Base-by-base conservation (phyloP, 2,888 invertebrate genomes). In the Diaphora mendica region DNA sequence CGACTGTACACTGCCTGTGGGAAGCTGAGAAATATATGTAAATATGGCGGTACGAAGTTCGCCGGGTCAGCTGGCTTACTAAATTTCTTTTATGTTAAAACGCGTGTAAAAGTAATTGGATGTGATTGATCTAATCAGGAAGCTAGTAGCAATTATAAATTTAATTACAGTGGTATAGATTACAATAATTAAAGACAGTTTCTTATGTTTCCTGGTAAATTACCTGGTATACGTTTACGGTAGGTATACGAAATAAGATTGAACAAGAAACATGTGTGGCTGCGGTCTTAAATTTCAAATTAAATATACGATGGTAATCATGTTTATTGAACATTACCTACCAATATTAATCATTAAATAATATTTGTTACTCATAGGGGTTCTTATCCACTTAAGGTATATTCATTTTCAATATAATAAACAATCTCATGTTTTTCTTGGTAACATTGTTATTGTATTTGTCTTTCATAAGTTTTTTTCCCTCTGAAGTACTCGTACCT, bases 381-480 rank as follows among this genome's bases (percentile, higher is more conserved):
- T 23, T 51, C 23, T 51, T 23, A 23, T 23, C 9, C 23, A 30
- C 26, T 30, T 26, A 15, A 26, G 3, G n/a, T 59, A 0, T 13
- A 59, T 26, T 26, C 15, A 15, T 15, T 59, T 59, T 26, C 55
- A n/a, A n/a, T 55, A 55, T n/a, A 9, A n/a, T n/a, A 55, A 23
- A 9, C n/a, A 55, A n/a, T 55, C 8, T 55, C n/a, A 7, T 51
- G n/a, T 55, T n/a, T 2, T 64, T 44, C 42, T 66, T 73, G 59
- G n/a, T 33, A 68, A 70, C 23, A 73, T 70, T 73, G 42, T 59
- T 42, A 20, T 26, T 13, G 3, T 44, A 66, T 55, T 33, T 33
- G 9, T 59, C 59, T 70, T 59, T 70, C 35, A 44, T 35, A 70
- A 59, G 70, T 65, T n/a, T 73, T 23, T 15, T 17, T 30, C 1